Evolutionary conservation across 2,888 invertebrate genomes (phyloP).

Genomic region (Plusia festucae): DNA sequence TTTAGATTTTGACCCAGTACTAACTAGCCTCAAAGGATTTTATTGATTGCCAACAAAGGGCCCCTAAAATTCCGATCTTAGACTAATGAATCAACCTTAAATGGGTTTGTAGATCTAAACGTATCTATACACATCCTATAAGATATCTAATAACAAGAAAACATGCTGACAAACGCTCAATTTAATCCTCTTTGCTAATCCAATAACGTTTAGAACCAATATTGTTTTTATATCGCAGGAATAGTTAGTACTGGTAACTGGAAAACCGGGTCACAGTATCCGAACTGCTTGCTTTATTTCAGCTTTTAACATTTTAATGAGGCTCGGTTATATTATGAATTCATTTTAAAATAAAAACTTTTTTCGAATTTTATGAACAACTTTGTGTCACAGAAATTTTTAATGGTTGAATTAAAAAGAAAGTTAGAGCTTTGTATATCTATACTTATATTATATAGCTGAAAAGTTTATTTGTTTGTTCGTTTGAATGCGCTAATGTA

Average conservation of each 20-base stretch:
- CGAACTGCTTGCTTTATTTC: slow-evolving; percentile 15
- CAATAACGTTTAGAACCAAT: slow-evolving; percentile 43
- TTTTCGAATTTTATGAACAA: not conserved
- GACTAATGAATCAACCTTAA: not conserved
- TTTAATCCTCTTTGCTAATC: slow-evolving; percentile 60
- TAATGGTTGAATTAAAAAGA: not conserved
- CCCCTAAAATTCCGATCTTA: not conserved
- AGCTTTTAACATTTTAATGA: slow-evolving; percentile 32
- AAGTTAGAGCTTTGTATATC: no score
- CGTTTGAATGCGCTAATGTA: no score
- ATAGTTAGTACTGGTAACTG: slow-evolving; percentile 13
- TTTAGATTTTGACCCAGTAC: not conserved
- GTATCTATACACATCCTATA: not conserved
- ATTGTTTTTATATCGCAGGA: slow-evolving; percentile 26
- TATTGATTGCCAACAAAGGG: not conserved
- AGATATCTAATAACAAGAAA: slow-evolving; percentile 22
- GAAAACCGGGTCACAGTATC: slow-evolving; percentile 40
- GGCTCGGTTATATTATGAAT: not conserved
- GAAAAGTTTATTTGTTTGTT: no score
- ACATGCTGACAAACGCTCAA: slow-evolving; percentile 23
- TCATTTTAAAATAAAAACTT: slow-evolving; percentile 15
- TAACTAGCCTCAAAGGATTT: not conserved
- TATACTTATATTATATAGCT: no score
- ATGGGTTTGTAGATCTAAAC: not conserved
- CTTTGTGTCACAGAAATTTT: not conserved